These are phyloP conservation scores for Chrysocyon brachyurus DNA, from an alignment of 2,797 vertebrate species.

Conservation along the genomic window DNA sequence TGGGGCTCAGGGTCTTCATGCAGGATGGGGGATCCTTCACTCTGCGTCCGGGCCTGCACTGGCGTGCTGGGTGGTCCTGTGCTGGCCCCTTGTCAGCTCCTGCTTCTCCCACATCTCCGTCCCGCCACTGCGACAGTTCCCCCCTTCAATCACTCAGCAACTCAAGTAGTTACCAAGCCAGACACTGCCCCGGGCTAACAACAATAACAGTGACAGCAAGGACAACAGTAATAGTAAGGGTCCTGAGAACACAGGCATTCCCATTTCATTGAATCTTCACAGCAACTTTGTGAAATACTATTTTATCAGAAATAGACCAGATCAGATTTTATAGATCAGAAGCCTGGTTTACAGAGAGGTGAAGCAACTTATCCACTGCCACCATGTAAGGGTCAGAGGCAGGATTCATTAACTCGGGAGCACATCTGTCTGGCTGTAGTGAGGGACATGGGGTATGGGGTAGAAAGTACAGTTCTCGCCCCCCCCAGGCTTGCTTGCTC, in stretches of 20 bases:
- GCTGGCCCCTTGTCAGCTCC: slow-evolving; percentile 64
- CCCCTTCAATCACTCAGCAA: slow-evolving; percentile 74
- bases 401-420: not conserved
- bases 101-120: slow-evolving; percentile 62
- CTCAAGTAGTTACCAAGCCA: slow-evolving; percentile 60
- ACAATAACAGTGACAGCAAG: not conserved
- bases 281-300: not conserved
- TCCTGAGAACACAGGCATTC: not conserved
- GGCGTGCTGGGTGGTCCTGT: slow-evolving; percentile 77
- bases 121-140: slow-evolving; percentile 25
- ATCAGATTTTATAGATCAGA: not conserved
- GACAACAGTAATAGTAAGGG: not conserved
- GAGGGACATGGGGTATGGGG: not conserved
- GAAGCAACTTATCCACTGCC: accelerated
- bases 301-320: not conserved
- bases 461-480: not conserved
- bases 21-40: not conserved
- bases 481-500: not conserved
- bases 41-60: not conserved
- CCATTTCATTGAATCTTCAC: too few relatives aligned
- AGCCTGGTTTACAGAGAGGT: not conserved
- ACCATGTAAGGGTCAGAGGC: accelerated
- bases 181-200: not conserved
- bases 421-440: not conserved
- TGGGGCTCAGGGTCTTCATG: not conserved